Evolutionary conservation across 2,797 vertebrate species (phyloP).

Genomic region (Hydrophis major): DNA sequence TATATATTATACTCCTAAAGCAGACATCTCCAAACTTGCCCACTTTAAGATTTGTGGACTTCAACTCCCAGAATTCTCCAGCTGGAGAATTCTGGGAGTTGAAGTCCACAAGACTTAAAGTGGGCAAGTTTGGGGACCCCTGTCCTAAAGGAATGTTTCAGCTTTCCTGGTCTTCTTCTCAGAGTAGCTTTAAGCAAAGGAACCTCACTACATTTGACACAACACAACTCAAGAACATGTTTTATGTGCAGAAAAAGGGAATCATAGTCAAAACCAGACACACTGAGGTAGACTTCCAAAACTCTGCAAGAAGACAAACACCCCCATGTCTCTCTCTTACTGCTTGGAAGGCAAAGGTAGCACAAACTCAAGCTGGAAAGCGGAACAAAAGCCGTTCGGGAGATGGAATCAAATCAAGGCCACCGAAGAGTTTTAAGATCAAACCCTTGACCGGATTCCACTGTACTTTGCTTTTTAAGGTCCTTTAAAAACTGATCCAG

Average conservation of each 20-base stretch:
- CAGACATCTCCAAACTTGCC: too few relatives aligned
- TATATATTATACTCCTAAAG: background rate
- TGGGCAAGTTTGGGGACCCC: too few relatives aligned
- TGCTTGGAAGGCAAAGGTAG: background rate
- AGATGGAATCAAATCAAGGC: background rate
- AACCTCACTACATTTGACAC: background rate
- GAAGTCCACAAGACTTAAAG: too few relatives aligned
- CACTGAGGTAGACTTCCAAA: too few relatives aligned
- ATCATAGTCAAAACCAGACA: background rate
- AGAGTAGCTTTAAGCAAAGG: background rate
- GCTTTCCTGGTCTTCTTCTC: background rate
- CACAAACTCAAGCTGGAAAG: background rate
- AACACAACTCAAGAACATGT: background rate
- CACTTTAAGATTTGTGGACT: too few relatives aligned
- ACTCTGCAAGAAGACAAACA: background rate
- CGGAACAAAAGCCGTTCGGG: background rate
- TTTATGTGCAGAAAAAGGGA: too few relatives aligned
- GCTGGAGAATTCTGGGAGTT: too few relatives aligned
- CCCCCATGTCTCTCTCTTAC: fast-evolving
- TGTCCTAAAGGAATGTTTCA: background rate
- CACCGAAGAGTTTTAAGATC: background rate
- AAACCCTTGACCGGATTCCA: background rate
- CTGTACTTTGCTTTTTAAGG: background rate
- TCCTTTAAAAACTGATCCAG: background rate
- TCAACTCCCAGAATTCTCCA: too few relatives aligned